Conservation (phyloP, 2,113 vertebrate genomes). For the Stegastes partitus region DNA sequence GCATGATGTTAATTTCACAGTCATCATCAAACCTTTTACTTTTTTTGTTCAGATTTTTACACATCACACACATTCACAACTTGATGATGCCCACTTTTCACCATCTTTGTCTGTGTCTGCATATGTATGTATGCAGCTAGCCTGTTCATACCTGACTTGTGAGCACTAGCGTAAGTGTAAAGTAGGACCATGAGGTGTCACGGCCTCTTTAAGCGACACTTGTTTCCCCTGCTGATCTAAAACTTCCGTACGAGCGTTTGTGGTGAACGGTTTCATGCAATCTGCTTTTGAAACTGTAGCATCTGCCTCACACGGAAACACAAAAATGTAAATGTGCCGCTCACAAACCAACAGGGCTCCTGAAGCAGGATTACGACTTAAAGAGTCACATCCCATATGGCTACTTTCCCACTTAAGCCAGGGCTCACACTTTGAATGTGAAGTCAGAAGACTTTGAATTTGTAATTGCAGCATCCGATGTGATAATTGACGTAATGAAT, state of each 20-base stretch:
- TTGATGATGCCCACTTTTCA: neutral
- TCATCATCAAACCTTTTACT: neutral
- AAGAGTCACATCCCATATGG: slow-evolving; percentile 39
- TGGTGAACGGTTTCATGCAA: slow-evolving; percentile 1
- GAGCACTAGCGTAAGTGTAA: slow-evolving; percentile 64
- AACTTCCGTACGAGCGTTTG: slow-evolving; percentile 17
- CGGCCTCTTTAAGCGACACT: slow-evolving; percentile 25
- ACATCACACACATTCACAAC: slow-evolving; percentile 16
- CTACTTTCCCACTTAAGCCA: slow-evolving; percentile 68
- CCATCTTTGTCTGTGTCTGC: slow-evolving; percentile 27
- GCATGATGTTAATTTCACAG: slow-evolving; percentile 1
- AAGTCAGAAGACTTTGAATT: slow-evolving; percentile 49
- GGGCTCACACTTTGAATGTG: slow-evolving; percentile 65
- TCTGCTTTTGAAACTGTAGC: slow-evolving; percentile 31
- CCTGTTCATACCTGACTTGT: slow-evolving; percentile 38
- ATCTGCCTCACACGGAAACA: slow-evolving; percentile 9
- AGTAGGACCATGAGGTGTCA: slow-evolving; percentile 34
- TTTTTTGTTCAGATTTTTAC: slow-evolving; percentile 27
- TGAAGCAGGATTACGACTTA: slow-evolving; percentile 37
- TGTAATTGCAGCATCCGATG: slow-evolving; percentile 44
- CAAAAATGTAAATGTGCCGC: slow-evolving; percentile 38
- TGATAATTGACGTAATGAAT: slow-evolving; percentile 65
- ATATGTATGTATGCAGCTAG: slow-evolving; percentile 24
- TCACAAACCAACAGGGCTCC: slow-evolving; percentile 23
- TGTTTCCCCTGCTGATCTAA: slow-evolving; percentile 16